Evolutionary conservation across 2,888 invertebrate genomes (phyloP).

Genomic region (Sinotaia quadrata): DNA sequence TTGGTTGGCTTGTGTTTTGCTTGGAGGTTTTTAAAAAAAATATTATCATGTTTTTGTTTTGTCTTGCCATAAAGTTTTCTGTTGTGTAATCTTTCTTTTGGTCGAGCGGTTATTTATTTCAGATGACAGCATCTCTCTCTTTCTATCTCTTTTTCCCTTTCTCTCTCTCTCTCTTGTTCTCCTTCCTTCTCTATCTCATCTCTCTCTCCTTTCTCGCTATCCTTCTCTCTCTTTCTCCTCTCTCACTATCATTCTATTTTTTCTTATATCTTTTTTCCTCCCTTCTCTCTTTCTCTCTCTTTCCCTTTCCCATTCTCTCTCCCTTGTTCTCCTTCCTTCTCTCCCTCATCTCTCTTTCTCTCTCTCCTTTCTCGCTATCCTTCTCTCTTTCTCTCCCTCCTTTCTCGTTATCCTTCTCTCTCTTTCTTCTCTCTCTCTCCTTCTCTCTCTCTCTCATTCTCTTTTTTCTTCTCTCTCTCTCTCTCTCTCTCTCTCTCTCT

Average conservation of each 20-base stretch:
- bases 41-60: too few relatives aligned
- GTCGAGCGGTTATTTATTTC: too few relatives aligned
- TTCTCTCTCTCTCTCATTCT: not conserved
- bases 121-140: not conserved
- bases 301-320: slow-evolving; percentile 8
- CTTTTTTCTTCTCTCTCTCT: not conserved
- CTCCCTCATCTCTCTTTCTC: not conserved
- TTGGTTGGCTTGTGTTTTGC: too few relatives aligned
- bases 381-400: not conserved
- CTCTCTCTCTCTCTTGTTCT: slow-evolving; percentile 4
- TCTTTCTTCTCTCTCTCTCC: not conserved
- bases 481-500: not conserved
- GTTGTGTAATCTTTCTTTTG: too few relatives aligned
- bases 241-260: not conserved
- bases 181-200: slow-evolving; percentile 11
- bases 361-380: not conserved
- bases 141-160: slow-evolving; percentile 10
- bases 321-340: not conserved
- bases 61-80: too few relatives aligned
- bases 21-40: too few relatives aligned
- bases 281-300: slow-evolving; percentile 1
- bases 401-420: not conserved
- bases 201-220: not conserved
- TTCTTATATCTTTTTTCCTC: not conserved
- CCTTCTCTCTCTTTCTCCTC: not conserved